Conservation (phyloP, 1,140 invertebrate species). For the Pachypeltis micranthus region DNA sequence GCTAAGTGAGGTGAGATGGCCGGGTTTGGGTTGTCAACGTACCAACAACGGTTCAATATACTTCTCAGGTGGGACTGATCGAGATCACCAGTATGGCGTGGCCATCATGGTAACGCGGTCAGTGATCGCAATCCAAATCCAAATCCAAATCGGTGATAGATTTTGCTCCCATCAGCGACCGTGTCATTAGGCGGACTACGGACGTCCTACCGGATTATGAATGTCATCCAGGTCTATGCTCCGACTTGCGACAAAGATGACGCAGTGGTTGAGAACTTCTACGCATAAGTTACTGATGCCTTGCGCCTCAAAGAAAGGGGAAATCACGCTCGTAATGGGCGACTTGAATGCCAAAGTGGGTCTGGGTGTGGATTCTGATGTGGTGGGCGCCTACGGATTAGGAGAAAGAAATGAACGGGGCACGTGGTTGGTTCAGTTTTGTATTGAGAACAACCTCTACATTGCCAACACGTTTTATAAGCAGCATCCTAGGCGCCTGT, state of each 20-base stretch:
- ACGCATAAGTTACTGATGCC: conserved; percentile 10
- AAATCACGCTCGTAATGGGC: conserved; percentile 16
- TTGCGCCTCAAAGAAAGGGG: not conserved
- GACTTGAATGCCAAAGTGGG: conserved; percentile 19
- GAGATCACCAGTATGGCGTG: conserved; percentile 10
- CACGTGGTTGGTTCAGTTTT: too few species aligned
- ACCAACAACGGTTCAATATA: conserved; percentile 15
- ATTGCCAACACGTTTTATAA: too few species aligned
- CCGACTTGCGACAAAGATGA: conserved; percentile 10
- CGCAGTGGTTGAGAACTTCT: conserved; percentile 16
- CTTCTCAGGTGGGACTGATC: conserved; percentile 10
- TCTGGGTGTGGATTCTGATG: not conserved
- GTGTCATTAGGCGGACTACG: not conserved
- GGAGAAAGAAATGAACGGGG: conserved; percentile 13
- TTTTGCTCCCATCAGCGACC: conserved; percentile 1
- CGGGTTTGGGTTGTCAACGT: conserved; percentile 9
- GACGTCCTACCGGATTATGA: conserved; percentile 8
- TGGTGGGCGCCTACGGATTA: conserved; percentile 9
- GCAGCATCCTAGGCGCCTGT: too few species aligned
- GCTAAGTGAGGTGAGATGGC: conserved; percentile 24
- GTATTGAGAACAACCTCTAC: too few species aligned
- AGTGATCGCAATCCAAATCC: too few species aligned
- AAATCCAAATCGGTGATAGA: conserved; percentile 2
- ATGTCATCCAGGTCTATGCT: conserved; percentile 19
- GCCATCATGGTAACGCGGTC: not conserved